Base-by-base conservation (phyloP, 2,797 vertebrate genomes). In the Galagoides demidoff region DNA sequence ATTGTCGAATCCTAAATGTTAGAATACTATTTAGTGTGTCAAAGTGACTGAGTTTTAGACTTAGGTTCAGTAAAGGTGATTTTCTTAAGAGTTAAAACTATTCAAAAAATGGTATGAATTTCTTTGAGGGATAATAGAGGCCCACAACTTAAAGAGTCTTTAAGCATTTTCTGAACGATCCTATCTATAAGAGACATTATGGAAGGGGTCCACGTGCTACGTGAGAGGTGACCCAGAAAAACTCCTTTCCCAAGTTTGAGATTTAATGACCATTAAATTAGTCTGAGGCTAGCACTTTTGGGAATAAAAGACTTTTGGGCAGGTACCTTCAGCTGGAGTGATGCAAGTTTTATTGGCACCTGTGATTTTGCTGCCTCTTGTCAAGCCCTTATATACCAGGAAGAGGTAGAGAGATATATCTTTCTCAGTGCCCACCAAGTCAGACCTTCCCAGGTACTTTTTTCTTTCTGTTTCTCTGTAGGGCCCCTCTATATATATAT, bases 1-100 rank as follows among this genome's bases (percentile, higher is more conserved):
- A 64, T 70, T 93, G 34, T 45, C 13, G 31, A 77, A 66, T 55
- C 20, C 37, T n/a, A 57, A 27, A 63, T 43, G 29, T 31, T 12
- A 90, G 27, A 55, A 57, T 76, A 92, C 77, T 37, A 1, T 73
- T 73, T 45, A 64, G 71, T 82, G 63, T 27, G 11, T 78, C 52
- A 90, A 64, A 76, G 17, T 85, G 77, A 90, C 34, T 68, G 34
- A 88, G 59, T 73, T 64, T 93, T 57, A 95, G 29, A 81, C 19
- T 55, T 83, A 12, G 20, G 31, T 27, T 93, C 78, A 87, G 76
- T 61, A 61, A 92, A 93, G 20, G 5, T 37, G 23, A 90, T 23
- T 88, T 85, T 29, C 22, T 83, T 29, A 23, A 55, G 59, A 83
- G 27, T 39, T 70, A 59, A 76, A 77, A 59, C 64, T 63, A 55